Evolutionary conservation across 2,113 vertebrate species (phyloP), one percentile per base, ranked within the genome.

Genomic region (Rhea americana): DNA sequence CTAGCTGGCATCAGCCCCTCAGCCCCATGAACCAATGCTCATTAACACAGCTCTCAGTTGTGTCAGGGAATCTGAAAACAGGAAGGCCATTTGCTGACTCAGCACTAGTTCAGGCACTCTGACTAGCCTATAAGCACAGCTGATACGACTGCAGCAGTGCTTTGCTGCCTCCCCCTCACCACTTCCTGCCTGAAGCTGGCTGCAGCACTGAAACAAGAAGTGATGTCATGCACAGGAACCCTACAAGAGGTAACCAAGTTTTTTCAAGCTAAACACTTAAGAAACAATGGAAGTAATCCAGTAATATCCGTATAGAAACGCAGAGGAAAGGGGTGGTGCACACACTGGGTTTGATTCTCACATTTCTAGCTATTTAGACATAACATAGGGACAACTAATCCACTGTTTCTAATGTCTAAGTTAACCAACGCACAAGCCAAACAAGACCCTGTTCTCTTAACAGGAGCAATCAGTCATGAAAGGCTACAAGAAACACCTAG

Each of bases 141-240:
- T 93, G 89, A 93, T 0, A 3, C 30, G 75, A 84, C 83, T 1
- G 4, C 70, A 55, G 82, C 35, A 1, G 28, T 4, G 65, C 67
- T 7, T 7, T 5, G 56, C 95, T 53, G 82, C 92, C 94, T 82
- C 59, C 89, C 89, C 79, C 63, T 70, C 80, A 16, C 82, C 50
- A 43, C 89, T 94, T 97, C 97, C 97, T 97, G 92, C 82, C 85
- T 91, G 4, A n/a, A 35, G 81, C 91, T 59, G 87, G 62, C 89
- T 75, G 68, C 79, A 74, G 47, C 12, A 0, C 50, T 26, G 28
- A 65, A 92, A 94, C 77, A 55, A 95, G 89, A 94, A 97, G 91
- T 96, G 95, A 97, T 81, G 86, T 96, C 93, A 96, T 55, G 26
- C 79, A 92, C 84, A 90, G 91, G 88, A 93, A 89, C 84, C 74